A percentile compares a stretch with the other conserved stretches of the same genome.
Evolutionary conservation across 2,113 vertebrate genomes (phyloP).

Genomic region (Brachyhypopomus gauderio): DNA sequence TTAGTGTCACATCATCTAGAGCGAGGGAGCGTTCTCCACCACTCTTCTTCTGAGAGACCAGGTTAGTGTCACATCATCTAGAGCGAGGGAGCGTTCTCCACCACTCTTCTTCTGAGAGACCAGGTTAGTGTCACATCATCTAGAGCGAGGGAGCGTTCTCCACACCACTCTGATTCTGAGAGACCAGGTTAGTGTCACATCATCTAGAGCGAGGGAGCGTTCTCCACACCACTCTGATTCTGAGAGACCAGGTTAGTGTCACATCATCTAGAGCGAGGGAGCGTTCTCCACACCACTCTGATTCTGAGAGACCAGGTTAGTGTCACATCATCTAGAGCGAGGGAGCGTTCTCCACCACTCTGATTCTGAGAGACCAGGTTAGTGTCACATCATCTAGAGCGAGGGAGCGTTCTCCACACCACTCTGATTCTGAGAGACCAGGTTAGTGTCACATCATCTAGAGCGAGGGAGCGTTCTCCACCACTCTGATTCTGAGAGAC

Average conservation of each 20-base stretch:
- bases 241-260: slow-evolving; percentile 76
- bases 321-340: no score
- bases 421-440: slow-evolving; percentile 68
- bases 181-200: slow-evolving; percentile 74
- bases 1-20: slow-evolving; percentile 50
- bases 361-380: slow-evolving; percentile 77
- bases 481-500: slow-evolving; percentile 60
- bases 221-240: no score
- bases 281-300: no score
- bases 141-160: no score
- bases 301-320: slow-evolving; percentile 77
- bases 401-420: no score
- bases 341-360: no score
- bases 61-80: slow-evolving; percentile 64
- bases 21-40: no score
- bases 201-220: no score
- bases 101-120: slow-evolving; percentile 60
- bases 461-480: no score
- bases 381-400: not conserved
- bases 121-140: slow-evolving; percentile 71
- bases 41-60: slow-evolving; percentile 67
- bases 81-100: no score
- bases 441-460: slow-evolving; percentile 64
- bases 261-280: no score
- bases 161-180: slow-evolving; percentile 55